phyloP scores from a whole-genome alignment of 2,113 vertebrate species.

The Lagopus leucura region DNA sequence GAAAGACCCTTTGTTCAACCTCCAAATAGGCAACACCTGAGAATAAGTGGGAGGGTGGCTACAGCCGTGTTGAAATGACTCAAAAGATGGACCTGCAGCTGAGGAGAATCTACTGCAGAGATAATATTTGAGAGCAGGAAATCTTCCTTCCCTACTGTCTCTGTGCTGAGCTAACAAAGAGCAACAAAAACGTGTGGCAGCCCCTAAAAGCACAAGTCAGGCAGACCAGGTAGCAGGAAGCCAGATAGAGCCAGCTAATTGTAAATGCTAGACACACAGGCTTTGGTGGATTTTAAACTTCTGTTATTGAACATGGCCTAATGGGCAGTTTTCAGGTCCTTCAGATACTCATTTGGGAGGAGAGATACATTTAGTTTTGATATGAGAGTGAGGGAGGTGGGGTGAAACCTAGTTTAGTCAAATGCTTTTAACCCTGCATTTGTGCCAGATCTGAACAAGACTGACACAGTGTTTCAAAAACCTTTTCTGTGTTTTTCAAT shows the following conservation, averaged over 20 bases:
- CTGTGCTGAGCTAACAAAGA: background rate
- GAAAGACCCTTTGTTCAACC: background rate
- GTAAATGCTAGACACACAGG: background rate
- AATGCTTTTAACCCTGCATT: background rate
- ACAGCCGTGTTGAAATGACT: background rate
- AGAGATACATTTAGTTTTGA: background rate
- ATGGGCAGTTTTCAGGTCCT: background rate
- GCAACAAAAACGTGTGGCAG: background rate
- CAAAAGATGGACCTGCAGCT: background rate
- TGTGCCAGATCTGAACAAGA: background rate
- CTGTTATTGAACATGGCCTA: background rate
- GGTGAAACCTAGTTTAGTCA: background rate
- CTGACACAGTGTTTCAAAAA: background rate
- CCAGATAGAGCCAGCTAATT: rapidly evolving
- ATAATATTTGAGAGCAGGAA: background rate
- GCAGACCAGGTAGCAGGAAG: background rate
- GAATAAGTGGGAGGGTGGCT: background rate
- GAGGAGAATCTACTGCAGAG: background rate
- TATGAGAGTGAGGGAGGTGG: background rate
- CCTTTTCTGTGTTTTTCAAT: background rate
- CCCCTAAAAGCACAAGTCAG: background rate
- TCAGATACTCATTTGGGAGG: background rate
- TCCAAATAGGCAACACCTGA: background rate
- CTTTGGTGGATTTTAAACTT: background rate
- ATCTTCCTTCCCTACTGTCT: background rate